These are phyloP conservation scores for Aselliscus stoliczkanus DNA, from an alignment of 2,797 vertebrate species.

Conservation along the genomic window DNA sequence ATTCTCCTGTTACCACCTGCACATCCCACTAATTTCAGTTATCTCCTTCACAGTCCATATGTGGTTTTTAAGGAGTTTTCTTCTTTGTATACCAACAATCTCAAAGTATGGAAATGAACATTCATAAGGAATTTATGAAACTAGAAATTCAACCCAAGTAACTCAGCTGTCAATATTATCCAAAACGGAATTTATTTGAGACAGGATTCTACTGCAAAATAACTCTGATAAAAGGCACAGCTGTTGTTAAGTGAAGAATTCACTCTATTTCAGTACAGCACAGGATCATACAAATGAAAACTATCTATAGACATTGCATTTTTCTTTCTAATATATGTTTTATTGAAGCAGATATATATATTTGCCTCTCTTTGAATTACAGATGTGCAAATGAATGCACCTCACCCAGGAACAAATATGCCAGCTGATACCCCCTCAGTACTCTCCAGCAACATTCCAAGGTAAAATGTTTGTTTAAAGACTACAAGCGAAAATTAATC, in stretches of 20 bases:
- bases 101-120: not conserved
- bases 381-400: not conserved
- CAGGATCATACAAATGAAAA: not conserved
- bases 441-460: constrained; percentile 44
- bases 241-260: not conserved
- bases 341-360: not conserved
- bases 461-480: constrained; percentile 13
- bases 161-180: not conserved
- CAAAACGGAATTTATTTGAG: not conserved
- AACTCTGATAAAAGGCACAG: not conserved
- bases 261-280: not conserved
- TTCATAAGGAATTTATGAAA: not conserved
- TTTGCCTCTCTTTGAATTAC: not conserved
- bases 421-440: constrained; percentile 52
- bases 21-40: not conserved
- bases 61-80: not conserved
- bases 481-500: not conserved
- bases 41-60: not conserved
- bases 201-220: not conserved
- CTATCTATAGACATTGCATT: not conserved
- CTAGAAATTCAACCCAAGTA: not conserved
- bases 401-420: not conserved
- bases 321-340: not conserved
- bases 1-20: not conserved
- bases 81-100: not conserved